Evolutionary conservation across 1,140 invertebrate species (phyloP), one percentile per base, ranked within the genome.

Genomic region (Saxidomus purpurata): DNA sequence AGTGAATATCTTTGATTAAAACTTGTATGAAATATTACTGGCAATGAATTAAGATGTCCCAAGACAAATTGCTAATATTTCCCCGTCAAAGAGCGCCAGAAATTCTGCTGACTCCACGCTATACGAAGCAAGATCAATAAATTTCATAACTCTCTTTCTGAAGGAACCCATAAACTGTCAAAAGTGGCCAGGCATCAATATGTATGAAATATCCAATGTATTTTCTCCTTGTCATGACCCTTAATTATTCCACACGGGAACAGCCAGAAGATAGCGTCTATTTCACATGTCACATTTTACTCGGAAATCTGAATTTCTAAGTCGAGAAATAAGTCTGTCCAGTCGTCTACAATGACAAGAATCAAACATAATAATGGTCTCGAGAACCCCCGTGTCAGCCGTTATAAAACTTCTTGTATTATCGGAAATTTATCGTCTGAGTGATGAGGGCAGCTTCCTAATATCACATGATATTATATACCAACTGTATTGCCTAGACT

Each of bases 11-110:
- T 74, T 85, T 85, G 83, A 85, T 85, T 85, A 85, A 74, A 85
- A 74, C 83, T 85, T 49, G 69, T 74, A 85, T 71, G 49, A 85
- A 74, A 74, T 85, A 85, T 74, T 55, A 59, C 36, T 13, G 49
- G 43, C 43, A 38, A n/a, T 31, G 43, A 85, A 55, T 71, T 55
- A 49, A 52, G 49, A 31, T 71, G 61, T 85, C 63, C 61, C 43
- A 85, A 76, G 83, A 85, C 83, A 85, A 85, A 85, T 85, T 85
- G 83, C 38, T 74, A 74, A 85, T 85, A 85, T 69, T 74, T 43
- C n/a, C 36, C 83, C 49, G 83, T 85, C 83, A 85, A 74, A 74
- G 61, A 85, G 63, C 63, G 63, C 63, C 61, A 74, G 22, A 38
- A 43, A 69, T 80, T 83, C 81, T 83, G 81, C 63, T 71, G 83